phyloP scores from a whole-genome alignment of 2,888 invertebrate species.

The Lithophane semibrunnea region DNA sequence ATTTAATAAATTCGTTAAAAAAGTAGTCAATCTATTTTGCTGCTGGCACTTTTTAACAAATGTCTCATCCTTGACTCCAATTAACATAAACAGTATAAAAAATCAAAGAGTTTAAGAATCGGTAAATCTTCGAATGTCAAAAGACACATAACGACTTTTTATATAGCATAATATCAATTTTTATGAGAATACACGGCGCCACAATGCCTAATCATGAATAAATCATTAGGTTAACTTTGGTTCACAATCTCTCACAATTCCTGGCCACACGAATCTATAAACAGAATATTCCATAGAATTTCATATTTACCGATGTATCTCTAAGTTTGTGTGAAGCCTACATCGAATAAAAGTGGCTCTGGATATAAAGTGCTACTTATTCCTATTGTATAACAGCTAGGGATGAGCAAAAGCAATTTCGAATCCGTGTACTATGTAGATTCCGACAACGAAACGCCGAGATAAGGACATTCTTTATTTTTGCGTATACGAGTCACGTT shows the following conservation, averaged over 20 bases:
- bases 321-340: slow-evolving; percentile 7
- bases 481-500: slow-evolving; percentile 58
- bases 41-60: slow-evolving; percentile 1
- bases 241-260: slow-evolving; percentile 24
- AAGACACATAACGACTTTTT: slow-evolving; percentile 11
- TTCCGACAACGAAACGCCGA: slow-evolving; percentile 35
- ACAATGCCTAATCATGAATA: slow-evolving; percentile 45
- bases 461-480: slow-evolving; percentile 62
- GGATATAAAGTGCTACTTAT: slow-evolving; percentile 33
- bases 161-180: slow-evolving; percentile 5
- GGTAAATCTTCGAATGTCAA: slow-evolving; percentile 13
- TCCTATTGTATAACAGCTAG: slow-evolving; percentile 35
- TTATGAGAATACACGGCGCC: slow-evolving; percentile 14
- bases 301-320: slow-evolving; percentile 37
- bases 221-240: slow-evolving; percentile 39
- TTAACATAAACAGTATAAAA: neutral
- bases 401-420: slow-evolving; percentile 44
- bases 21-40: neutral
- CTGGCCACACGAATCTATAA: slow-evolving; percentile 16
- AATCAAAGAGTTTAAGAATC: slow-evolving; percentile 14
- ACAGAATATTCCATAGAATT: slow-evolving; percentile 27
- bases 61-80: slow-evolving; percentile 22
- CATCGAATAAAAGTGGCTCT: slow-evolving; percentile 14
- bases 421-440: slow-evolving; percentile 44
- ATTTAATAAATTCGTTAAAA: neutral